Conservation (phyloP, 2,113 vertebrate species). For the Notothenia rossii region DNA sequence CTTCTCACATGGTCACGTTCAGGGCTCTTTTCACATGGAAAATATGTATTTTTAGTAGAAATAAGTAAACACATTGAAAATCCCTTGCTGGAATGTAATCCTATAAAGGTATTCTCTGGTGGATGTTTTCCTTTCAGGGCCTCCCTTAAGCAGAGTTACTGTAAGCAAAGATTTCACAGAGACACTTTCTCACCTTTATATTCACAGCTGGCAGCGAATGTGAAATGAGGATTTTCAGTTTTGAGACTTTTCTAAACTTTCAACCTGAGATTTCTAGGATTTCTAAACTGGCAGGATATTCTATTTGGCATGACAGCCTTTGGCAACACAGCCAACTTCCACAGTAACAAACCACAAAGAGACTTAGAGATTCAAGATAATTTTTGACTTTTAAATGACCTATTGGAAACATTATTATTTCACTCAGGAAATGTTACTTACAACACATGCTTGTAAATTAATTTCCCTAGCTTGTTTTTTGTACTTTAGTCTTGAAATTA, state of each 20-base stretch:
- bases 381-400: conserved; percentile 13
- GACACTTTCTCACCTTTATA: conserved; percentile 41
- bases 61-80: background rate
- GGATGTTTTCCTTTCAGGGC: background rate
- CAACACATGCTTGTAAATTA: background rate
- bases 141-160: conserved; percentile 28
- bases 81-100: background rate
- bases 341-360: conserved; percentile 48
- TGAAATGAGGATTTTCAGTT: conserved; percentile 39
- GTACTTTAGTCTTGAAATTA: background rate
- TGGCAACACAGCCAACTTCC: conserved; percentile 36
- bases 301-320: conserved; percentile 41
- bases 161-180: conserved; percentile 33
- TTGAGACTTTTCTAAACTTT: conserved; percentile 60
- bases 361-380: conserved; percentile 5
- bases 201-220: conserved; percentile 32
- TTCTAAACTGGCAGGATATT: conserved; percentile 44
- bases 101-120: background rate
- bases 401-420: conserved; percentile 5
- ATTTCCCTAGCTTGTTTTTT: background rate
- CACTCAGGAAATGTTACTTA: background rate
- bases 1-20: background rate
- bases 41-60: background rate
- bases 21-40: background rate
- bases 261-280: conserved; percentile 56